Base-by-base conservation (phyloP, 2,113 vertebrate species). In the Thunnus thynnus region DNA sequence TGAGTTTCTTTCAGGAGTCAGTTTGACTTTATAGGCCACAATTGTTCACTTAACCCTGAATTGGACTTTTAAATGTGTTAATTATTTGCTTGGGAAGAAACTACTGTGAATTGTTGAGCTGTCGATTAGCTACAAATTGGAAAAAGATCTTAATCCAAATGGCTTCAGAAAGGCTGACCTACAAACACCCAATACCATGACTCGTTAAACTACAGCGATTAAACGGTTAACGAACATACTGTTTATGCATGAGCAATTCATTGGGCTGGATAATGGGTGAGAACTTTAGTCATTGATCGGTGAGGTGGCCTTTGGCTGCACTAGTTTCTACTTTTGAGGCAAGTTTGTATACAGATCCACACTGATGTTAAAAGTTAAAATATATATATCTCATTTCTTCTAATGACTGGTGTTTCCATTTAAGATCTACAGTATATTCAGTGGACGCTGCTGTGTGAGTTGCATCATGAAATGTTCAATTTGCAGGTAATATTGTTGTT, bases 221-320 rank as follows among this genome's bases (percentile, higher is more conserved):
- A 70, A 68, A 80, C 76, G 62, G 82, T 86, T 83, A 83, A 84
- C 79, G 63, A 69, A 57, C 72, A 14, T 8, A 16, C 22, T 77
- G 57, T 22, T 67, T 64, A 69, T 67, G 78, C 71, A 67, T 61
- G 65, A 82, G 72, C 30, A 41, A 64, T 63, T 71, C 66, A 72
- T 22, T 77, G 75, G 14, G 62, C 68, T 60, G 75, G 46, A 77
- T 67, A 22, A 47, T 47, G 48, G 18, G 36, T 47, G 61, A 46
- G 62, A 20, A 20, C 13, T 61, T 71, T 16, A 32, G 17, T 65
- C 48, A 44, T 17, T 54, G 57, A 46, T 75, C 55, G 56, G 51
- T 20, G 30, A 20, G 57, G 18, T 54, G 67, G 20, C 17, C 80
- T 73, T 68, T 52, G 8, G 51, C 61, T 64, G 76, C 64, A 22